phyloP scores from a whole-genome alignment of 2,888 invertebrate genomes.

The Dolichomitus sp. region DNA sequence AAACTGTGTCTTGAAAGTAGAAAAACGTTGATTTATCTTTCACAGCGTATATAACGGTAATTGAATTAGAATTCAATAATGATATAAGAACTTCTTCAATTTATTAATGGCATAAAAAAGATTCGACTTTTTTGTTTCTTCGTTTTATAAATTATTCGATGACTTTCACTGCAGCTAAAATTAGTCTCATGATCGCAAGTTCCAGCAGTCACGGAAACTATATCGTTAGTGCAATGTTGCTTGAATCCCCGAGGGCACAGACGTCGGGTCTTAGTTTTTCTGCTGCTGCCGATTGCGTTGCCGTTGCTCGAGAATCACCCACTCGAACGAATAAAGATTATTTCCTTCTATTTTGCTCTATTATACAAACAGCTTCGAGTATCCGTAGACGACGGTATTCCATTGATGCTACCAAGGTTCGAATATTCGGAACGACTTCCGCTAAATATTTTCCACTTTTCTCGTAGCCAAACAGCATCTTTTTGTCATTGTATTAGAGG shows the following conservation, averaged over 20 bases:
- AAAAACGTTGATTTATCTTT: too few species aligned
- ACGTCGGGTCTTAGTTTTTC: slow-evolving; percentile 58
- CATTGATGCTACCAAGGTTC: slow-evolving; percentile 17
- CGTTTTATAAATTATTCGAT: background rate
- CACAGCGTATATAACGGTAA: background rate
- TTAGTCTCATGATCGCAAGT: slow-evolving; percentile 32
- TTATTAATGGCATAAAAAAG: background rate
- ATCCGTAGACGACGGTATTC: slow-evolving; percentile 6
- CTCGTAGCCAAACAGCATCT: background rate
- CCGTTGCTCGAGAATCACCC: background rate
- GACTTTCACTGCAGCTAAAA: slow-evolving; percentile 52
- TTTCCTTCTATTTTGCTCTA: slow-evolving; percentile 8
- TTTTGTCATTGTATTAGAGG: background rate
- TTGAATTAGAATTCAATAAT: background rate
- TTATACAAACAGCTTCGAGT: slow-evolving; percentile 13
- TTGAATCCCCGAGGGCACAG: slow-evolving; percentile 60
- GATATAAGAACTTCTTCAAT: background rate
- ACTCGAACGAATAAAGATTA: slow-evolving; percentile 6
- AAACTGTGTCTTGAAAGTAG: too few species aligned
- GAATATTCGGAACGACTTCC: slow-evolving; percentile 45
- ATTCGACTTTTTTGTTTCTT: background rate
- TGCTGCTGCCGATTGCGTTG: background rate
- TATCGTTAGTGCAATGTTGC: slow-evolving; percentile 57
- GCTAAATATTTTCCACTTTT: slow-evolving; percentile 23
- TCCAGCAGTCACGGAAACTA: slow-evolving; percentile 54